A percentile compares a stretch with the other conserved stretches of the same genome.
These are phyloP conservation scores for Girardia tigrina DNA, from an alignment of 2,888 invertebrate genomes.

Conservation along the genomic window DNA sequence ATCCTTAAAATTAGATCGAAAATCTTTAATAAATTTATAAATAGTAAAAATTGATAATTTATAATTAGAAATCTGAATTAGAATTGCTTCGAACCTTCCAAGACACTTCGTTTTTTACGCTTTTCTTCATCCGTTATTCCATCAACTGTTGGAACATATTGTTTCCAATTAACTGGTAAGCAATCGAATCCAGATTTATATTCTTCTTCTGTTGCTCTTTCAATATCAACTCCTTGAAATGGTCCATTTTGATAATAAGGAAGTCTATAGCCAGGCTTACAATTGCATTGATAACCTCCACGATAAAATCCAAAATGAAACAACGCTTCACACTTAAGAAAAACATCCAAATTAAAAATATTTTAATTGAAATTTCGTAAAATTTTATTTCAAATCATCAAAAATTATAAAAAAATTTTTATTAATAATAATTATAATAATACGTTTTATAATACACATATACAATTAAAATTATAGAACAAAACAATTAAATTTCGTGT, in stretches of 20 bases:
- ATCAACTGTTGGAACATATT: not conserved
- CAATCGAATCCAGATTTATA: conserved; percentile 71
- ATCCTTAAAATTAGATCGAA: too few relatives aligned
- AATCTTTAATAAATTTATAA: too few relatives aligned
- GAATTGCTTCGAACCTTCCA: too few relatives aligned
- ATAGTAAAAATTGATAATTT: too few relatives aligned
- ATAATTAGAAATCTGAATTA: too few relatives aligned
- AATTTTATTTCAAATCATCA: too few relatives aligned
- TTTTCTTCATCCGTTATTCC: not conserved
- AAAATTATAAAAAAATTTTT: too few relatives aligned
- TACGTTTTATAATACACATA: too few relatives aligned
- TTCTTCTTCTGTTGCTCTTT: conserved; percentile 76
- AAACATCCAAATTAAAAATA: too few relatives aligned
- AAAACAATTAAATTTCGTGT: too few relatives aligned
- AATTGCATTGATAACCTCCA: conserved; percentile 63
- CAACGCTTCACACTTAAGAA: not conserved
- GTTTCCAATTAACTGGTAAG: conserved; percentile 58
- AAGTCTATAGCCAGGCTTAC: conserved; percentile 71
- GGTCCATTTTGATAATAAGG: conserved; percentile 67
- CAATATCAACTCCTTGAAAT: conserved; percentile 79
- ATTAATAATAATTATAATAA: too few relatives aligned
- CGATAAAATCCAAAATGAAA: conserved; percentile 9
- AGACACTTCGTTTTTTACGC: not conserved
- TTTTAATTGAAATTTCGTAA: not conserved
- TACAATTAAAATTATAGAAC: too few relatives aligned